Evolutionary conservation across 2,797 vertebrate genomes (phyloP).

Genomic region (Huso huso): DNA sequence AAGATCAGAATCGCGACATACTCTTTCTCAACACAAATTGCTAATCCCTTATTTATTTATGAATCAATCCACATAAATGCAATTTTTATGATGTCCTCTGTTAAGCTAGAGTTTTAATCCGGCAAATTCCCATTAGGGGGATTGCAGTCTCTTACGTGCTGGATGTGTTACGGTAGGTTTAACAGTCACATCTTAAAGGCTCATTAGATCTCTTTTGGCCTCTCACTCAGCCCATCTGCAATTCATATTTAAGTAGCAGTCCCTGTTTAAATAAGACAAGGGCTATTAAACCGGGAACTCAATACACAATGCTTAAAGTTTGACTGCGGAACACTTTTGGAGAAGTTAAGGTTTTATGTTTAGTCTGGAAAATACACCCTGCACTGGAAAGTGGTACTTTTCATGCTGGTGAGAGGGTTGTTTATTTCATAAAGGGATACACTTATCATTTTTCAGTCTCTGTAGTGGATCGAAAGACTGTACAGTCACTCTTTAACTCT

Average conservation of each 20-base stretch:
- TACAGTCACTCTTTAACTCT: too few species aligned
- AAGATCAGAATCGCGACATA: conserved; percentile 45
- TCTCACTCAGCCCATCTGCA: conserved; percentile 52
- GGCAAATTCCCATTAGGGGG: conserved; percentile 42
- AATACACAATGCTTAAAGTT: conserved; percentile 39
- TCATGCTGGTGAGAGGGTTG: too few species aligned
- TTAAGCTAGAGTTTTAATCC: conserved; percentile 47
- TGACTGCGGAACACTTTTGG: conserved; percentile 53
- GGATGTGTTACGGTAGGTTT: conserved; percentile 59
- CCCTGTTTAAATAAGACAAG: conserved; percentile 55
- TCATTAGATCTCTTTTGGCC: conserved; percentile 62
- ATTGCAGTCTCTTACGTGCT: conserved; percentile 41
- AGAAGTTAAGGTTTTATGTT: conserved; percentile 25
- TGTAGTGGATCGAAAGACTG: too few species aligned
- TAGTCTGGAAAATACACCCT: conserved; percentile 31
- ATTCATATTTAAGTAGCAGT: conserved; percentile 54
- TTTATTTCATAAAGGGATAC: too few species aligned
- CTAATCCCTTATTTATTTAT: conserved; percentile 70
- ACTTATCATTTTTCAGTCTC: too few species aligned
- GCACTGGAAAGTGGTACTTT: conserved; percentile 13
- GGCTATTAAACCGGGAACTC: conserved; percentile 36
- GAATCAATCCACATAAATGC: conserved; percentile 55
- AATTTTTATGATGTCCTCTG: conserved; percentile 41
- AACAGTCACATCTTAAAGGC: conserved; percentile 61
- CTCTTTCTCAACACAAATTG: conserved; percentile 46